A percentile compares a stretch with the other conserved stretches of the same genome.
These are phyloP conservation scores for Myopa testacea DNA, from an alignment of 2,888 invertebrate genomes.

Conservation along the genomic window DNA sequence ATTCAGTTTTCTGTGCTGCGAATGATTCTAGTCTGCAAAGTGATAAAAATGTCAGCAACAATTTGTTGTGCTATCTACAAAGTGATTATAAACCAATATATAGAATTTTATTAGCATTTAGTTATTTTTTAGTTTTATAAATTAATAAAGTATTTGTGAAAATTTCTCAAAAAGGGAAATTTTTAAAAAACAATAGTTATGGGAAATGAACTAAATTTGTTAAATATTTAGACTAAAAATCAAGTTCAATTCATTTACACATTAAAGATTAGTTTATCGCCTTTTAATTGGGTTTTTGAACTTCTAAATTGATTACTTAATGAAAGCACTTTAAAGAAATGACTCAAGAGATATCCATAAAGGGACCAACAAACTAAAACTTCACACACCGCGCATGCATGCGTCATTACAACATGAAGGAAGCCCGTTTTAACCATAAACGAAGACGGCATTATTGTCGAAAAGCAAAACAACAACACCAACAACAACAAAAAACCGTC, in stretches of 20 bases:
- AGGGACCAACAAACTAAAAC: neutral
- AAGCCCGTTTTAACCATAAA: neutral
- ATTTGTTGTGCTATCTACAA: slow-evolving; percentile 37
- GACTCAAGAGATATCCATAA: neutral
- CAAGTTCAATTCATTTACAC: too few relatives aligned
- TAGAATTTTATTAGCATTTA: neutral
- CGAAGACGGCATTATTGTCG: slow-evolving; percentile 1
- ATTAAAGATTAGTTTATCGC: too few relatives aligned
- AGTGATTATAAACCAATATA: neutral
- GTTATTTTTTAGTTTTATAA: neutral
- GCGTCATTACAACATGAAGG: slow-evolving; percentile 7
- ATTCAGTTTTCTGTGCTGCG: neutral
- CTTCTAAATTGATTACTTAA: slow-evolving; percentile 5
- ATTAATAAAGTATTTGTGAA: neutral
- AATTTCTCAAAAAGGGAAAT: neutral
- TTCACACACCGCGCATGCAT: neutral
- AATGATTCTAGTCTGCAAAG: slow-evolving; percentile 15
- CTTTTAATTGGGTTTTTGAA: neutral
- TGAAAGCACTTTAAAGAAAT: neutral
- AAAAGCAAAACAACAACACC: neutral
- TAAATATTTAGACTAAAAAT: too few relatives aligned
- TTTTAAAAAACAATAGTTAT: neutral
- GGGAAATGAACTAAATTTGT: too few relatives aligned
- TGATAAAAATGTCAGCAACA: slow-evolving; percentile 45
- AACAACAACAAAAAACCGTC: neutral